These are phyloP conservation scores for Eciton burchellii DNA, from an alignment of 1,140 invertebrate species.

Conservation along the genomic window DNA sequence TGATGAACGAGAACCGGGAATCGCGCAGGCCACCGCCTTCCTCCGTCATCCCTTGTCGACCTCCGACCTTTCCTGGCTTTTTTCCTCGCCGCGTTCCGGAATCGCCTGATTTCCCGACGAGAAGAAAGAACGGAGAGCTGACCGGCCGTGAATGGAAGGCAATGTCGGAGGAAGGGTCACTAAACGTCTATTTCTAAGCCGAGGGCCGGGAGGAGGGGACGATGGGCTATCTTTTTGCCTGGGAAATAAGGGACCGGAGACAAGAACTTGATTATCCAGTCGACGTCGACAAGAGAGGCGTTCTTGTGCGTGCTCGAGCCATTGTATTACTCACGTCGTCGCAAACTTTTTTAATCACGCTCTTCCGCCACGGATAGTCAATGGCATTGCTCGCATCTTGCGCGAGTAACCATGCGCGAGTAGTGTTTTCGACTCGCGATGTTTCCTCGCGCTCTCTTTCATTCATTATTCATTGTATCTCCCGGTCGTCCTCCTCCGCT, in stretches of 20 bases:
- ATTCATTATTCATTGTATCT: conserved; percentile 70
- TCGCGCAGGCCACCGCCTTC: background rate
- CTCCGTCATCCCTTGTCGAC: background rate
- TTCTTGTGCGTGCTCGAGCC: conserved; percentile 64
- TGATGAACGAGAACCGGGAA: conserved; percentile 67
- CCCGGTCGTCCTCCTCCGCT: background rate
- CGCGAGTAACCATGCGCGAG: background rate
- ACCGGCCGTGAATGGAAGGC: background rate
- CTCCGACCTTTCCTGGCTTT: background rate
- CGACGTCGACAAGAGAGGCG: conserved; percentile 40
- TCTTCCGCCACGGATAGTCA: conserved; percentile 28
- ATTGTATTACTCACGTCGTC: conserved; percentile 37
- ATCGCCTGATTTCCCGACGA: conserved; percentile 48
- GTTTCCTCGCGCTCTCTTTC: conserved; percentile 41
- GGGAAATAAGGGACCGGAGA: conserved; percentile 34
- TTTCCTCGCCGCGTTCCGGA: background rate
- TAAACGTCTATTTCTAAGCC: conserved; percentile 34
- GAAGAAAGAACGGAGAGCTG: conserved; percentile 14
- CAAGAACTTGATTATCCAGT: conserved; percentile 63
- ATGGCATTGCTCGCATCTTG: conserved; percentile 42
- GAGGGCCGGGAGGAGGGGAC: too few species aligned
- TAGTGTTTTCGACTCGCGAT: conserved; percentile 18
- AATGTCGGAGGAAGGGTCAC: conserved; percentile 6
- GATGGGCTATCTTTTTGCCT: conserved; percentile 43
- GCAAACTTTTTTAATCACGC: conserved; percentile 71